phyloP scores from a whole-genome alignment of 2,888 invertebrate genomes.

The Sphecodes monilicornis region DNA sequence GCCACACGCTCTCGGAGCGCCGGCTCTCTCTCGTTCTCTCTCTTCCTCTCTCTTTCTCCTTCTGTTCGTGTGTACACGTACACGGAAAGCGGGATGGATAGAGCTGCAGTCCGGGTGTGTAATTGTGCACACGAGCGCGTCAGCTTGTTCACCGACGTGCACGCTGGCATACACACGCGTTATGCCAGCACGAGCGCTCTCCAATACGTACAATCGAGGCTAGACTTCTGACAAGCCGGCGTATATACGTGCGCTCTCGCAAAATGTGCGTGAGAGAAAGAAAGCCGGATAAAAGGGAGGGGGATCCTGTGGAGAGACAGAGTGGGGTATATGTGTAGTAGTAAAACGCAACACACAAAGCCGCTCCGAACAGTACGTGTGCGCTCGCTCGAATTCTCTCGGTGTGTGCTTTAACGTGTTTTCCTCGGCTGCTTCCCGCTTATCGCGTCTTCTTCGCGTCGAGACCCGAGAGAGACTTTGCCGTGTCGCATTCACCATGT shows the following conservation, averaged over 20 bases:
- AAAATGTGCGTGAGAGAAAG: conserved; percentile 41
- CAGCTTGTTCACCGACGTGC: background rate
- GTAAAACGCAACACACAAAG: background rate
- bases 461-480: conserved; percentile 44
- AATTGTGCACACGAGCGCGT: background rate
- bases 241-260: conserved; percentile 47
- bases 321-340: background rate
- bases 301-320: background rate
- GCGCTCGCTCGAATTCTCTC: background rate
- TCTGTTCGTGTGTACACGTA: background rate
- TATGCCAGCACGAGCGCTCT: background rate
- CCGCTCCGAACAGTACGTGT: background rate
- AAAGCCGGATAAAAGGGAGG: conserved; percentile 22
- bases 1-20: conserved; percentile 6
- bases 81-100: conserved; percentile 1
- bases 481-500: conserved; percentile 56
- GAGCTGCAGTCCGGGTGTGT: background rate
- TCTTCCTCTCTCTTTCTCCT: background rate
- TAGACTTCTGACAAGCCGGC: conserved; percentile 26
- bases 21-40: background rate
- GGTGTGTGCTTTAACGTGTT: conserved; percentile 40
- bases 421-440: conserved; percentile 31
- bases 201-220: background rate
- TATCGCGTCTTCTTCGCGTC: conserved; percentile 48
- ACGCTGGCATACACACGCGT: background rate